Evolutionary conservation across 2,888 invertebrate species (phyloP).

Genomic region (Sipha maydis): DNA sequence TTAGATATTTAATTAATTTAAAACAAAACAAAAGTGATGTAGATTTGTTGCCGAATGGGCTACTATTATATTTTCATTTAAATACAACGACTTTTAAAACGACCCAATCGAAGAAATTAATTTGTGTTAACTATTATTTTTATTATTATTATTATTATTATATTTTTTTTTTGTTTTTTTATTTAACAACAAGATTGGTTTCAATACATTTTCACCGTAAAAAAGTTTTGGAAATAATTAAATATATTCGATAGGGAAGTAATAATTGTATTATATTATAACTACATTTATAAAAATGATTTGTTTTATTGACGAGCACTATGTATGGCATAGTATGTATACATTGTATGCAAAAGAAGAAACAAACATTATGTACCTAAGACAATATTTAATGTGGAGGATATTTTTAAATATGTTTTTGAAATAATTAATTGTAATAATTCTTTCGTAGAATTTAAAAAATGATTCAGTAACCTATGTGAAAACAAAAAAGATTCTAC

Average conservation of each 20-base stretch:
- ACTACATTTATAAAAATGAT: no score
- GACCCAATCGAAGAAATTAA: neutral
- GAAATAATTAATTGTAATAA: no score
- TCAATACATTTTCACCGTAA: neutral
- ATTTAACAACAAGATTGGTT: slow-evolving; percentile 11
- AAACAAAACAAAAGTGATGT: slow-evolving; percentile 8
- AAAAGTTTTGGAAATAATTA: neutral
- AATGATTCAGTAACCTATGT: neutral
- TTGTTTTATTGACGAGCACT: no score
- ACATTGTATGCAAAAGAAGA: no score
- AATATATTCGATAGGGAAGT: neutral
- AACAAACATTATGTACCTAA: no score
- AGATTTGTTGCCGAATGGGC: slow-evolving; percentile 29
- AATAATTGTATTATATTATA: no score
- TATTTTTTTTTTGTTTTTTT: neutral
- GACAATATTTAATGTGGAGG: no score
- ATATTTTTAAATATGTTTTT: no score
- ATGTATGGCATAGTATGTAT: no score
- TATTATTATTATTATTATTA: no score
- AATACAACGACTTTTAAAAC: slow-evolving; percentile 41
- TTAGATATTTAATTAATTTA: neutral
- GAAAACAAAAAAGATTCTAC: neutral
- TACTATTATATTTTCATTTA: slow-evolving; percentile 32
- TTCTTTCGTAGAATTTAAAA: neutral
- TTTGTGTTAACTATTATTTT: no score